Evolutionary conservation across 30 jellyfish, hydroid and myxozoan species (phyloP), one percentile per base, ranked within the genome.

Genomic region (Chironex yamaguchii): DNA sequence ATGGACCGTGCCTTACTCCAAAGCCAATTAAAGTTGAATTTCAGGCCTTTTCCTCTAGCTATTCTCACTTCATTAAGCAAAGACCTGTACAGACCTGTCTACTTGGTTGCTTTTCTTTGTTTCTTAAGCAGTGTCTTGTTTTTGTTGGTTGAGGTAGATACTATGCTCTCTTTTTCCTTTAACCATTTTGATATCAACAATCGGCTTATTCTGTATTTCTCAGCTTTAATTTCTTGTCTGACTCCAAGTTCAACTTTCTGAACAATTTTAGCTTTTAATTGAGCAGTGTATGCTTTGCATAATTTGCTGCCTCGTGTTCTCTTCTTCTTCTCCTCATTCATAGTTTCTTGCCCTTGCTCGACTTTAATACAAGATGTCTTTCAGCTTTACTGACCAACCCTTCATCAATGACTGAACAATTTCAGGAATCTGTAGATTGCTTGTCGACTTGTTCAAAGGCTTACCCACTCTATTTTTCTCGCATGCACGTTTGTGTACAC

Each of bases 211-310:
- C 89, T 73, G 33, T 77, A 77, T 32, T 58, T 77, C 24, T 17
- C 23, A 0, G 89, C 89, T 1, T 51, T 28, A 63, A 52, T 27
- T 77, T 77, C 89, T 77, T 77, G 89, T 24, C 79, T 77, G 31
- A 27, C 81, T 2, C 89, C 89, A 77, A 21, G 80, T 58, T 28
- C 65, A 52, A 58, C 25, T 67, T 77, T 52, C 33, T 77, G 67
- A 52, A 53, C 26, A 13, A 52, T 22, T 29, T 77, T 77, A 36
- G 89, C 89, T 52, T 52, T 52, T 21, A 77, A 13, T 50, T 77
- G 42, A 77, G 89, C 79, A 52, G 67, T 25, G 23, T 53, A 53
- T 1, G 23, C 27, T 53, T 77, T 77, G 2, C 89, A 79, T 77
- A 31, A 29, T 1, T 52, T 32, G 32, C 33, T n/a, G 51, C 75